phyloP scores from a whole-genome alignment of 1,140 invertebrate species.

The Macrobrachium rosenbergii region DNA sequence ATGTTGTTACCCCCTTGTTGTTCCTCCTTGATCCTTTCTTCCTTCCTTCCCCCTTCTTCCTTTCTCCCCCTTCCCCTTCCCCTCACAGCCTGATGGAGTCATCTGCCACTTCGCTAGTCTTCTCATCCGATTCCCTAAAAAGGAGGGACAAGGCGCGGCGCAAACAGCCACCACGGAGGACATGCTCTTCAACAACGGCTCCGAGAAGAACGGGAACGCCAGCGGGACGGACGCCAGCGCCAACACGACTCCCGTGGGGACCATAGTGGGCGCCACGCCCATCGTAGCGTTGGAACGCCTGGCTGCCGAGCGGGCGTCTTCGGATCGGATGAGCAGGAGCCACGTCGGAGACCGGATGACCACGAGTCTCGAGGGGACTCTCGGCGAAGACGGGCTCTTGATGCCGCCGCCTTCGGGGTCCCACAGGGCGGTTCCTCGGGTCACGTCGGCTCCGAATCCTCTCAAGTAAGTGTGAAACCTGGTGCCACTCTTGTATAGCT shows the following conservation, averaged over 20 bases:
- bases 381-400: conserved; percentile 47
- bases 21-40: neutral
- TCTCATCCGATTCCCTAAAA: conserved; percentile 62
- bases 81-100: conserved; percentile 61
- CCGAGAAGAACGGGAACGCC: conserved; percentile 57
- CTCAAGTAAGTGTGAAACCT: conserved; percentile 55
- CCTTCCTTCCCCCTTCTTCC: conserved; percentile 38
- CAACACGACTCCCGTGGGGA: conserved; percentile 32
- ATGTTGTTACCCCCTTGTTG: neutral
- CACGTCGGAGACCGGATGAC: conserved; percentile 51
- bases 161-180: conserved; percentile 72
- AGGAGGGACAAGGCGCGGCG: conserved; percentile 70
- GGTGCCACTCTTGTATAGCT: neutral
- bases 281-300: conserved; percentile 16
- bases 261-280: conserved; percentile 9
- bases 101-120: conserved; percentile 61
- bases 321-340: conserved; percentile 36
- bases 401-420: conserved; percentile 43
- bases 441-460: conserved; percentile 56
- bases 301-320: conserved; percentile 1
- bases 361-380: conserved; percentile 55
- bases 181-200: conserved; percentile 69
- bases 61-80: conserved; percentile 59
- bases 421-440: conserved; percentile 51
- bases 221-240: conserved; percentile 56